These are phyloP conservation scores for Ichneumon xanthorius DNA, from an alignment of 2,888 invertebrate species.

Conservation along the genomic window DNA sequence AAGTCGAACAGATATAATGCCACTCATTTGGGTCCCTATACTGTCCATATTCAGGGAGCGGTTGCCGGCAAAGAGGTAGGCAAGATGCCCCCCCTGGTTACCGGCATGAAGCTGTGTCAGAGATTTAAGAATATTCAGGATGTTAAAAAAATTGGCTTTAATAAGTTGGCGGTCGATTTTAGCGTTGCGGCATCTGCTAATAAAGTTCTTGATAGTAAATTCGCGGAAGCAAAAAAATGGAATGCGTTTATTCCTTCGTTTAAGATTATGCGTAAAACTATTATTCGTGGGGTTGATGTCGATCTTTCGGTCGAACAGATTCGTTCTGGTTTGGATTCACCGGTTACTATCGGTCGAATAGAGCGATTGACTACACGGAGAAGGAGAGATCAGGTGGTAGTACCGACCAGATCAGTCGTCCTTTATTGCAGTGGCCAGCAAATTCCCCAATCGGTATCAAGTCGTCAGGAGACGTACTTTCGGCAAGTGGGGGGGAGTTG, in stretches of 20 bases:
- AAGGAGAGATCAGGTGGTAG: no score
- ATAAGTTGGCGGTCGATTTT: not conserved
- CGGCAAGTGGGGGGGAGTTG: no score
- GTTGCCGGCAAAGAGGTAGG: constrained; percentile 9
- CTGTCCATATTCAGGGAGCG: not conserved
- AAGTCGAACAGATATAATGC: constrained; percentile 4
- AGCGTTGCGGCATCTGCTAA: constrained; percentile 1
- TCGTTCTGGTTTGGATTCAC: not conserved
- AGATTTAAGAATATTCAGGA: not conserved
- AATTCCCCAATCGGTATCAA: no score
- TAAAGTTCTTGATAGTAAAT: constrained; percentile 4
- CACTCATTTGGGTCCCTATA: constrained; percentile 1
- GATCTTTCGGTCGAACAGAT: not conserved
- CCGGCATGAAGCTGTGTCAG: not conserved
- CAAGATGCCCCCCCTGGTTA: not conserved
- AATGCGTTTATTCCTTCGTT: not conserved
- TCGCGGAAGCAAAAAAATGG: not conserved
- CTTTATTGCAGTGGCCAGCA: no score
- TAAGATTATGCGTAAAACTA: constrained; percentile 18
- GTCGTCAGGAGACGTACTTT: no score
- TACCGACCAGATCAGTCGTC: no score
- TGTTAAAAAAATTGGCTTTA: not conserved
- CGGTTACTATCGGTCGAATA: not conserved
- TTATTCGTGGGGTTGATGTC: not conserved
- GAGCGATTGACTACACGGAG: not conserved